Conservation (phyloP, 2,888 invertebrate genomes). For the Tetramorium bicarinatum region DNA sequence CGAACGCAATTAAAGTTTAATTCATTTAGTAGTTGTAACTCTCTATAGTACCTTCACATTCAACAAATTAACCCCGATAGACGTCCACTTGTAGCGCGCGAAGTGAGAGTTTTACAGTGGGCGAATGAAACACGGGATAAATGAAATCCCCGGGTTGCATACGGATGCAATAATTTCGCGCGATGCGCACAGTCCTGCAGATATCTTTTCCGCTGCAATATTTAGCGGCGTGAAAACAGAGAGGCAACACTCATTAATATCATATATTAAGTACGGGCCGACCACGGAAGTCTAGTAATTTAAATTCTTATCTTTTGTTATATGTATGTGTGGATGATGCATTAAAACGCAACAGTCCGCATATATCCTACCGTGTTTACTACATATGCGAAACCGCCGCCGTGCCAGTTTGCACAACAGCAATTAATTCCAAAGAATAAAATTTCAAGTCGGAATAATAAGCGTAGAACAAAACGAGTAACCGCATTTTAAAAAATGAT, state of each 20-base stretch:
- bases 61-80: constrained; percentile 59
- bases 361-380: neutral
- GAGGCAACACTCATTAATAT: constrained; percentile 76
- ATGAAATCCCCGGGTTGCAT: constrained; percentile 49
- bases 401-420: neutral
- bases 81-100: constrained; percentile 55
- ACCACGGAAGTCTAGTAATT: constrained; percentile 29
- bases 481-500: neutral
- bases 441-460: neutral
- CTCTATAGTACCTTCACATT: constrained; percentile 43
- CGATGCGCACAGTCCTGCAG: constrained; percentile 4
- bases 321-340: neutral
- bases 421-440: constrained; percentile 7
- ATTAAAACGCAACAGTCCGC: neutral
- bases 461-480: neutral
- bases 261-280: constrained; percentile 19
- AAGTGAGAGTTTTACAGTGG: constrained; percentile 49
- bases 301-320: constrained; percentile 32
- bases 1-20: constrained; percentile 57
- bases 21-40: constrained; percentile 50
- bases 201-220: constrained; percentile 68
- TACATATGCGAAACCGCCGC: neutral
- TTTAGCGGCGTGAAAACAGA: constrained; percentile 82
- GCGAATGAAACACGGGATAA: constrained; percentile 44
- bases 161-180: constrained; percentile 48